Percentiles rank a stretch among this genome's conserved stretches.
Conservation (phyloP, 1,140 invertebrate genomes). For the Trachelipus rathkii region DNA sequence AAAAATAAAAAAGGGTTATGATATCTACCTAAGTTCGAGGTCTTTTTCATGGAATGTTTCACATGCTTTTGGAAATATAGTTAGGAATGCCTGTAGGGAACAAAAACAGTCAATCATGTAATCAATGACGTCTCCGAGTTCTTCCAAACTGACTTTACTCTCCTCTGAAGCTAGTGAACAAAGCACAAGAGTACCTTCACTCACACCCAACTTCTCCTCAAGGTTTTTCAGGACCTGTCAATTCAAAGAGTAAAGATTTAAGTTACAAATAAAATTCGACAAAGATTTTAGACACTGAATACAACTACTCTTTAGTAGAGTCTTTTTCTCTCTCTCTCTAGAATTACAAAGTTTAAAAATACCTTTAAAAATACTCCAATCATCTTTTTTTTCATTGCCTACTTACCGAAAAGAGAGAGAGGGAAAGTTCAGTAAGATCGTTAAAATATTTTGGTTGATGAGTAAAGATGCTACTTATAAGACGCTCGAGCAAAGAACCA, state of each 20-base stretch:
- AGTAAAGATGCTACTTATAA: slow-evolving; percentile 63
- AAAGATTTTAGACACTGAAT: background rate
- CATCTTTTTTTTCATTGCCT: no score
- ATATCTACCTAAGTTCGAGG: slow-evolving; percentile 58
- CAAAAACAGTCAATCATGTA: slow-evolving; percentile 66
- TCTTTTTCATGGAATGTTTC: slow-evolving; percentile 55
- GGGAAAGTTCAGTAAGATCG: slow-evolving; percentile 57
- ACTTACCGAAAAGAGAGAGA: slow-evolving; percentile 12
- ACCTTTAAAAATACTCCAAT: background rate
- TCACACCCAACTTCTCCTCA: slow-evolving; percentile 55
- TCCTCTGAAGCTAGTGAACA: slow-evolving; percentile 24
- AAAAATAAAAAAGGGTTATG: background rate
- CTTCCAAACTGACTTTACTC: slow-evolving; percentile 40
- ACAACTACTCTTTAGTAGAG: background rate
- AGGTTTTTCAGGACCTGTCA: slow-evolving; percentile 52
- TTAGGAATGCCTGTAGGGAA: slow-evolving; percentile 63
- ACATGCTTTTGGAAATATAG: slow-evolving; percentile 58
- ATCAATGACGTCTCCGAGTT: slow-evolving; percentile 64
- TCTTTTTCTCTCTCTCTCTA: background rate
- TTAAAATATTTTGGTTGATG: slow-evolving; percentile 66
- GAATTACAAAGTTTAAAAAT: background rate
- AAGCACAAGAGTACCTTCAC: slow-evolving; percentile 48
- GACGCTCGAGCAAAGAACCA: slow-evolving; percentile 57
- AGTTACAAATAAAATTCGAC: slow-evolving; percentile 24
- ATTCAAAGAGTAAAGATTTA: no score